Evolutionary conservation across 2,113 vertebrate genomes (phyloP), one percentile per base, ranked within the genome.

Genomic region (Anhinga rufa): DNA sequence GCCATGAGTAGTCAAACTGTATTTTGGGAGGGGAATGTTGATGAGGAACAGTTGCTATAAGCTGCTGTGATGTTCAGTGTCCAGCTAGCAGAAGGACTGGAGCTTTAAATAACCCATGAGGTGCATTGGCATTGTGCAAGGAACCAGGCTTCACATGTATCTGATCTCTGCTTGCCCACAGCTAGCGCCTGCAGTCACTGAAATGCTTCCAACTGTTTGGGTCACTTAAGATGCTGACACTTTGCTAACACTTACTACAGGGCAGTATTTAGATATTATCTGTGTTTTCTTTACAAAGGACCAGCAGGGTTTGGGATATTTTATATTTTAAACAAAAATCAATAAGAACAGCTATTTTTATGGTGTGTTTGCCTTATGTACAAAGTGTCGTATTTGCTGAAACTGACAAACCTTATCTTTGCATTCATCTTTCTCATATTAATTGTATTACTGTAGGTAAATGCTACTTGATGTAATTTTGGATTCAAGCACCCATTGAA

Each of bases 401-500:
- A 82, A 62, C 36, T 0, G 0, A 61, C 52, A 76, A 54, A 65
- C 40, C 60, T 88, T 93, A 70, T 95, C 65, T 82, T 89, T 69
- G 44, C 14, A 0, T 87, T 95, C 32, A 75, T 86, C 66, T 88
- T 94, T 95, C 64, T 93, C 19, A 14, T 21, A 51, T 54, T 81
- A 74, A 77, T 86, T 93, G 14, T 85, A 65, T 91, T 89, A 77
- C 52, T 65, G 34, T 74, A 72, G 62, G 70, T 93, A 95, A 92
- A 64, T 48, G 64, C 71, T 88, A 87, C 70, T 93, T 85, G 72
- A 78, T 91, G 77, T 93, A 79, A 82, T 76, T 97, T 82, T 93
- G 81, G 42, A 92, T 92, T 93, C 83, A 95, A 94, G 93, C 93
- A 81, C 72, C 79, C 90, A 82, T 44, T 95, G 95, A 94, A 97